phyloP scores from a whole-genome alignment of 2,888 invertebrate species.

The Spicauda simplicius region DNA sequence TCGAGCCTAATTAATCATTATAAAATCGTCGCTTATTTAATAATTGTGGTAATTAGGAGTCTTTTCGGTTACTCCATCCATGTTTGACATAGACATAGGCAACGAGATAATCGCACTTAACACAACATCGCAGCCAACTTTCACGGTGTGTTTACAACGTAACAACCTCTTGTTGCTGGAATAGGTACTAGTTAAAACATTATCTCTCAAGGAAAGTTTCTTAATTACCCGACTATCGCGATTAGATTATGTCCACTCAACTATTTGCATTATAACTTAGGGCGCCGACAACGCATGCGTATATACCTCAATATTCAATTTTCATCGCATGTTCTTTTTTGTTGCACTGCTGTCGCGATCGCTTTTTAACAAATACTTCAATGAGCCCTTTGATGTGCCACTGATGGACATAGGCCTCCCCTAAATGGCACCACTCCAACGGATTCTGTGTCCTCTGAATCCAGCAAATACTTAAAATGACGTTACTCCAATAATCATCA shows the following conservation, averaged over 20 bases:
- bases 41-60: no score
- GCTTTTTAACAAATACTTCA: no score
- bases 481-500: no score
- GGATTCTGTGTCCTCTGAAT: no score
- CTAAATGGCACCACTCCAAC: no score
- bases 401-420: no score
- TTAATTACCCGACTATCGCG: constrained; percentile 37
- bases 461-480: no score
- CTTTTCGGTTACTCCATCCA: constrained; percentile 10
- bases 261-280: constrained; percentile 28
- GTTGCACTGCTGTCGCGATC: no score
- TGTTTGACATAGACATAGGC: constrained; percentile 3
- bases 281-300: constrained; percentile 17
- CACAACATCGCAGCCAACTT: constrained; percentile 26
- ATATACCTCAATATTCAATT: not conserved
- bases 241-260: constrained; percentile 36
- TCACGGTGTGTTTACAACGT: constrained; percentile 36
- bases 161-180: constrained; percentile 29
- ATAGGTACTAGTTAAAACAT: constrained; percentile 33
- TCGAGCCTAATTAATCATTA: no score
- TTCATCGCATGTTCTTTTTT: no score
- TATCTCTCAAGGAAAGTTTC: constrained; percentile 35
- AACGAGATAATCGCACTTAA: constrained; percentile 35
- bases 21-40: no score
- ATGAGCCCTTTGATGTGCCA: no score